Percentiles rank a stretch among this genome's conserved stretches.
These are phyloP conservation scores for Papilio machaon DNA, from an alignment of 1,140 invertebrate species.

Conservation along the genomic window DNA sequence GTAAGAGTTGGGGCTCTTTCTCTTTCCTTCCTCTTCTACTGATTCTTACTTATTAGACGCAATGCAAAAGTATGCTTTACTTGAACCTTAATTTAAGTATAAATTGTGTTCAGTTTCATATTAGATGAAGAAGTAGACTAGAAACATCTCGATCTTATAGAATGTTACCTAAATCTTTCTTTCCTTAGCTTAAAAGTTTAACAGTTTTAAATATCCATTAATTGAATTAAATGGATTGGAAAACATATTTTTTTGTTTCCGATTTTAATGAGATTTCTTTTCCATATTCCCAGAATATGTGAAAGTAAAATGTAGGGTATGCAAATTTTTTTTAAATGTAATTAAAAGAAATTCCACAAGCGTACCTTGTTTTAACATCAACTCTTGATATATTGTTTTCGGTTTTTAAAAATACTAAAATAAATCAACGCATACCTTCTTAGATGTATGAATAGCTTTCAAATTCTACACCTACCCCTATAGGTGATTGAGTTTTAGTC, in stretches of 20 bases:
- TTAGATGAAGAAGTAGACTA: no score
- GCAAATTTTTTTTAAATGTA: neutral
- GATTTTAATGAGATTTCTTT: slow-evolving; percentile 21
- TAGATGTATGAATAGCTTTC: no score
- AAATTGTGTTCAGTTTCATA: no score
- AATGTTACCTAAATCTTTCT: neutral
- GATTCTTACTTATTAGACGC: neutral
- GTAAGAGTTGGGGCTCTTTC: neutral
- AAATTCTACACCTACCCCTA: no score
- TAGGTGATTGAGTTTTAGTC: no score
- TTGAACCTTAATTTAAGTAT: neutral
- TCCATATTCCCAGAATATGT: slow-evolving; percentile 20
- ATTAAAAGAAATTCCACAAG: neutral
- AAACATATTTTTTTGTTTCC: neutral
- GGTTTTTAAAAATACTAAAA: no score
- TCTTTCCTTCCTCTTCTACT: neutral
- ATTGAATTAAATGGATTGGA: neutral
- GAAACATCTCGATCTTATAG: neutral
- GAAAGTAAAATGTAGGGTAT: slow-evolving; percentile 27
- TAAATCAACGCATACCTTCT: no score
- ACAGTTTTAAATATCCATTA: neutral
- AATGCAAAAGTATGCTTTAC: neutral
- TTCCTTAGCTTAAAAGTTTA: neutral
- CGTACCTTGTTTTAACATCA: neutral
- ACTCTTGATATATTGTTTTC: no score